Evolutionary conservation across 2,888 invertebrate species (phyloP).

Genomic region (Ditylenchus weischeri): DNA sequence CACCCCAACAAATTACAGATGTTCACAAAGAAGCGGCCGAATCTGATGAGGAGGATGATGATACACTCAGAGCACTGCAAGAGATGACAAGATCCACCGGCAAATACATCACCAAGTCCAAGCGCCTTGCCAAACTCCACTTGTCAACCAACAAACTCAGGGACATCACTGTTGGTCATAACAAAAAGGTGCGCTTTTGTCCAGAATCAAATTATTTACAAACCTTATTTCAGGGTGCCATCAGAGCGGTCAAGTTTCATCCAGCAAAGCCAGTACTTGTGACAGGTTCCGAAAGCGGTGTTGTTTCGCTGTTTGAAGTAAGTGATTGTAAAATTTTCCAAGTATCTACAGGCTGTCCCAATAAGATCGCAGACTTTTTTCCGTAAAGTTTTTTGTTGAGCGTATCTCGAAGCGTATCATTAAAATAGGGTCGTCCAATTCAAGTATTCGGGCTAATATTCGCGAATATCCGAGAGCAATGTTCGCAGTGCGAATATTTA

Average conservation of each 20-base stretch:
- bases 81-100: conserved; percentile 18
- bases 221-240: conserved; percentile 20
- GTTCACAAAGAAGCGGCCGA: conserved; percentile 2
- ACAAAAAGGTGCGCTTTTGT: conserved; percentile 14
- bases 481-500: too few relatives aligned
- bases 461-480: too few relatives aligned
- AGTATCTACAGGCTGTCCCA: too few relatives aligned
- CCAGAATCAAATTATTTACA: not conserved
- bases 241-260: conserved; percentile 33
- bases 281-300: conserved; percentile 22
- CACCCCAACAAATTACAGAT: too few relatives aligned
- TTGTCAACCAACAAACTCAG: conserved; percentile 17
- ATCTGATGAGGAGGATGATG: conserved; percentile 25
- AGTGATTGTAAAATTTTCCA: too few relatives aligned
- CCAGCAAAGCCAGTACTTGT: conserved; percentile 36
- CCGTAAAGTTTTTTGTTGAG: not conserved
- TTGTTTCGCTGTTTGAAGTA: conserved; percentile 28
- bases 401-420: too few relatives aligned
- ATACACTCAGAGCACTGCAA: conserved; percentile 18
- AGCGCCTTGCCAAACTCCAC: conserved; percentile 17
- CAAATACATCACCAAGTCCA: conserved; percentile 19
- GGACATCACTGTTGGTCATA: conserved; percentile 28
- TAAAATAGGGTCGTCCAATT: too few relatives aligned
- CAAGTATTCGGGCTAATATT: too few relatives aligned
- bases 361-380: not conserved